Percentiles rank a stretch among this genome's conserved stretches.
Evolutionary conservation across 1,140 invertebrate species (phyloP).

Genomic region (Scaptodrosophila lebanonensis): DNA sequence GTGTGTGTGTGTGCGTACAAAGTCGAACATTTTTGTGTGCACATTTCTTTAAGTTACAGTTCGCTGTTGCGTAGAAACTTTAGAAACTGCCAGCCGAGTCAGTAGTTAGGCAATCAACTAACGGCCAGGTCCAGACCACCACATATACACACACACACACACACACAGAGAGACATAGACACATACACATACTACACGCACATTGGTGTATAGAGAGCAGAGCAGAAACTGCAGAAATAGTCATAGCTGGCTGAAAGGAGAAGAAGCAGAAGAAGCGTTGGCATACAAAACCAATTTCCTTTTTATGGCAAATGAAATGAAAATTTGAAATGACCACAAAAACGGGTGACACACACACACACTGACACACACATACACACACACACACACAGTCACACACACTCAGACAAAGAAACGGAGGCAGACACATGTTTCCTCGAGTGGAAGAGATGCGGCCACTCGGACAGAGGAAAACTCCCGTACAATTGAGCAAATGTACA

Average conservation of each 20-base stretch:
- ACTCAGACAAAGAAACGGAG: not conserved
- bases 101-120: slow-evolving; percentile 36
- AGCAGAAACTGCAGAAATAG: too few species aligned
- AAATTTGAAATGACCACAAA: slow-evolving; percentile 75
- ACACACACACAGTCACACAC: not conserved
- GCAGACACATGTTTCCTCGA: too few species aligned
- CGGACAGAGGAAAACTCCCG: slow-evolving; percentile 6
- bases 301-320: slow-evolving; percentile 75
- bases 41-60: too few species aligned
- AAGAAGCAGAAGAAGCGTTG: slow-evolving; percentile 48
- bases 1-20: too few species aligned
- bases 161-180: too few species aligned
- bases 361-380: not conserved
- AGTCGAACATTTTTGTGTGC: too few species aligned
- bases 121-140: slow-evolving; percentile 8
- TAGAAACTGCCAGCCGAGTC: too few species aligned
- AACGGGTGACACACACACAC: slow-evolving; percentile 40
- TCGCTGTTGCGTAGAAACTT: too few species aligned
- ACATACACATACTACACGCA: too few species aligned
- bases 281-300: slow-evolving; percentile 73
- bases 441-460: not conserved
- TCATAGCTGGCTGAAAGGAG: slow-evolving; percentile 1
- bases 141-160: too few species aligned
- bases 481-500: slow-evolving; percentile 9
- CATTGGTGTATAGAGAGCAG: not conserved